phyloP scores from a whole-genome alignment of 2,113 vertebrate species.

The Misgurnus anguillicaudatus region DNA sequence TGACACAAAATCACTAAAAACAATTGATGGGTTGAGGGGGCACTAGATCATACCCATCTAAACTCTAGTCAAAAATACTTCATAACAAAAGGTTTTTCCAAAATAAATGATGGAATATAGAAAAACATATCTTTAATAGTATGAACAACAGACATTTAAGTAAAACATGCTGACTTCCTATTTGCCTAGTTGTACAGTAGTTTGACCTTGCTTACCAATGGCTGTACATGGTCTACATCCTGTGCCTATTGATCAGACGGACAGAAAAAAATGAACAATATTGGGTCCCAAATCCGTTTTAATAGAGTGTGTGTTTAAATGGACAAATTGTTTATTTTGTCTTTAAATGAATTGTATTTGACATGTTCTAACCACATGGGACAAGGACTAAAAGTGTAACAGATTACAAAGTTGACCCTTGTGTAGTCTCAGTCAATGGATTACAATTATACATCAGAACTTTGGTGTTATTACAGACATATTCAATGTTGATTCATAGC shows the following conservation, averaged over 20 bases:
- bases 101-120: background rate
- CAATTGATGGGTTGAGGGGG: constrained; percentile 43
- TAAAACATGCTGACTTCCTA: background rate
- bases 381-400: constrained; percentile 49
- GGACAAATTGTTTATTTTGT: constrained; percentile 62
- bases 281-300: constrained; percentile 65
- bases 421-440: constrained; percentile 58
- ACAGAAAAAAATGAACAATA: constrained; percentile 65
- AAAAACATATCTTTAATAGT: background rate
- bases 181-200: background rate
- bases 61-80: background rate
- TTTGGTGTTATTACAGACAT: constrained; percentile 41
- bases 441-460: constrained; percentile 53
- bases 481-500: constrained; percentile 58
- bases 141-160: background rate
- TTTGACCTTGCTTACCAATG: constrained; percentile 28
- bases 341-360: constrained; percentile 57
- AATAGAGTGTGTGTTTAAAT: constrained; percentile 62
- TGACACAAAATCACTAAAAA: constrained; percentile 34
- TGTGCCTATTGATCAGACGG: constrained; percentile 68
- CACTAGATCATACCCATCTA: constrained; percentile 48
- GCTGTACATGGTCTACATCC: constrained; percentile 51
- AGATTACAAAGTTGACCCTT: constrained; percentile 62
- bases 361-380: constrained; percentile 48
- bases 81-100: background rate